Base-by-base conservation (phyloP, 2,797 vertebrate species). In the Neopelma chrysocephalum region DNA sequence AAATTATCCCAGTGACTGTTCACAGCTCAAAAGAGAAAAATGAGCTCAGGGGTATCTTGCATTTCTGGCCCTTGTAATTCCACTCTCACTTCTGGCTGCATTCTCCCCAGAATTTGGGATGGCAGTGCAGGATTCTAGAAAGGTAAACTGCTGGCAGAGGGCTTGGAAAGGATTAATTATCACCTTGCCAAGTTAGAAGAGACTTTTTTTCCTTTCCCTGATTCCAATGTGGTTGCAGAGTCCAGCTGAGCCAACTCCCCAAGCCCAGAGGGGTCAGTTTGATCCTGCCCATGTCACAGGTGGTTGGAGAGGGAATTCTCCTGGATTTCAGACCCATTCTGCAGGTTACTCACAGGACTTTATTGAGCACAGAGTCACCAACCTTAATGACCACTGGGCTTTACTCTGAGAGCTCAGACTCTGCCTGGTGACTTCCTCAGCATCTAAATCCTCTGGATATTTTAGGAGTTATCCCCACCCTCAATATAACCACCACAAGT, bases 1-100 rank as follows among this genome's bases (percentile, higher is more conserved):
- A 82, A 92, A 82, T 93, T 61, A 61, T 82, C 68, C 38, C 76
- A 54, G 11, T 65, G 89, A 70, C 47, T 64, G 27, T 34, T 81
- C 47, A 45, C 51, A 58, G 65, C 36, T 69, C 25, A 36, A 53
- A 77, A 90, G 62, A 38, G 9, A 66, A 84, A 62, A 71, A 89
- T 20, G 12, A 76, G 61, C 40, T 45, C 56, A 26, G 10, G 42
- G 40, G 6, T 26, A 45, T 57, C 0, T 0, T 5, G 5, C 32
- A 51, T 65, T 77, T 73, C 47, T 92, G 56, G 43, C 77, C 36
- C 70, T 83, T 7, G 2, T 38, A 27, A 50, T 83, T 73, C 72
- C 36, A 32, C 47, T 58, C 38, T 80, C 79, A 57, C 53, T 84
- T 43, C 47, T 75, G 48, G 31, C n/a, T 40, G 25, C 31, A 6